Base-by-base conservation (phyloP, 2,113 vertebrate species). In the Peromyscus californicus region DNA sequence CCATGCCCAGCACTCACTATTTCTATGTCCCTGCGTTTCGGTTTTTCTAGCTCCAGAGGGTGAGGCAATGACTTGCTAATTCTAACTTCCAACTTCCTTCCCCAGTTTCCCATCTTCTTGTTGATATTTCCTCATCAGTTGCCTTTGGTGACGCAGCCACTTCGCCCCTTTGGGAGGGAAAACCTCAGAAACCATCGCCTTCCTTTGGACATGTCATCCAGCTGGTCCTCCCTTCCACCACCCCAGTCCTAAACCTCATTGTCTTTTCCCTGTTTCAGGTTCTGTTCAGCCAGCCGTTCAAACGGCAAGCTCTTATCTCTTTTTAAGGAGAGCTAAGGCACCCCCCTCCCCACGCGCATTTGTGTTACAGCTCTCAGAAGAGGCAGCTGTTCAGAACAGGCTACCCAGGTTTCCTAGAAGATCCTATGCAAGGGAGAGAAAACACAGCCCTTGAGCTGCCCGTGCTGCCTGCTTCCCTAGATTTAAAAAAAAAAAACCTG, bases 401-500 rank as follows among this genome's bases (percentile, higher is more conserved):
- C 95, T 95, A 97, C 95, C 97, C 97, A 95, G 97, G 92, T 97
- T 98, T 98, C 97, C 97, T 97, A 92, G 96, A 97, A 97, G 94
- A 95, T 96, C 95, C 57, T 92, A 94, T 96, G 94, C 86, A 95
- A 82, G 12, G 61, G 94, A 57, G 7, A 72, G 21, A 89, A 95
- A 94, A 86, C 19, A 97, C 96, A 90, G 92, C 89, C 76, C 86
- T 95, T 48, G 82, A 75, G 93, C 96, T 89, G 78, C 89, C 91
- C 76, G 92, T 51, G 91, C 80, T 96, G 94, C 91, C 70, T 96
- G 93, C 95, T 93, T 97, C 83, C 92, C 87, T 88, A 36, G 88
- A 93, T 95, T 82, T 0, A 36, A 84, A 91, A 97, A 79, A 89
- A 94, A 74, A 89, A 94, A 90, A 90, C 57, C 91, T 97, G 89